Percentiles rank a stretch among this genome's conserved stretches.
Evolutionary conservation across 2,113 vertebrate species (phyloP).

Genomic region (Podocnemis expansa): DNA sequence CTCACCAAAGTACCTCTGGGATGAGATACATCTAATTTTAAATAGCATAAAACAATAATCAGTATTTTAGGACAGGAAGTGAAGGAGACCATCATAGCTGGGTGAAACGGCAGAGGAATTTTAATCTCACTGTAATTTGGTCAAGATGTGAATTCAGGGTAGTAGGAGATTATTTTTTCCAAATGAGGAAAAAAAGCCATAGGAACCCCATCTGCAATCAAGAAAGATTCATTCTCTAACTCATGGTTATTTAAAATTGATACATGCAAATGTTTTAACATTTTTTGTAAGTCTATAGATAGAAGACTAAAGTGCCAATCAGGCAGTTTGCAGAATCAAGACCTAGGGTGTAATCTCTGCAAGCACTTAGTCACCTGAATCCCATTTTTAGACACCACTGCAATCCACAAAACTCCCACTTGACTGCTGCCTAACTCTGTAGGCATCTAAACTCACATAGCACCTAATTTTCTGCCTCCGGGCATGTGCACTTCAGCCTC

Average conservation of each 20-base stretch:
- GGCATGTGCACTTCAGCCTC: neutral
- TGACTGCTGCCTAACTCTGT: neutral
- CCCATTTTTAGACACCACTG: neutral
- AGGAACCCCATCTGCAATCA: neutral
- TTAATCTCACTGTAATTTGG: slow-evolving; percentile 19
- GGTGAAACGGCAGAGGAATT: neutral
- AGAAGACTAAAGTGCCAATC: neutral
- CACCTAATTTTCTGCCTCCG: neutral
- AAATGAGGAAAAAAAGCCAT: neutral
- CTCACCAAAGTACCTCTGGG: neutral
- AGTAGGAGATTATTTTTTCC: neutral
- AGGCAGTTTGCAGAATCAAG: neutral
- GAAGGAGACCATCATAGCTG: neutral
- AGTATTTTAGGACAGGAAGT: slow-evolving; percentile 47
- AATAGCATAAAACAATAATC: neutral
- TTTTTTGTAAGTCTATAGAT: slow-evolving; percentile 15
- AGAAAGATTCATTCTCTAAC: neutral
- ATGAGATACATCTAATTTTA: neutral
- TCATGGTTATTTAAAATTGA: neutral
- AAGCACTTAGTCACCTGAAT: neutral
- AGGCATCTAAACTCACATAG: neutral
- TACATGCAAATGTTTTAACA: slow-evolving; percentile 6
- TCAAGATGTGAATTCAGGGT: slow-evolving; percentile 2
- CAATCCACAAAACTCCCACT: neutral
- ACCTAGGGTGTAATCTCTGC: neutral